These are phyloP conservation scores for Heliocidaris tuberculata DNA, from an alignment of 35 echinoderm and acorn worm species.

Conservation along the genomic window DNA sequence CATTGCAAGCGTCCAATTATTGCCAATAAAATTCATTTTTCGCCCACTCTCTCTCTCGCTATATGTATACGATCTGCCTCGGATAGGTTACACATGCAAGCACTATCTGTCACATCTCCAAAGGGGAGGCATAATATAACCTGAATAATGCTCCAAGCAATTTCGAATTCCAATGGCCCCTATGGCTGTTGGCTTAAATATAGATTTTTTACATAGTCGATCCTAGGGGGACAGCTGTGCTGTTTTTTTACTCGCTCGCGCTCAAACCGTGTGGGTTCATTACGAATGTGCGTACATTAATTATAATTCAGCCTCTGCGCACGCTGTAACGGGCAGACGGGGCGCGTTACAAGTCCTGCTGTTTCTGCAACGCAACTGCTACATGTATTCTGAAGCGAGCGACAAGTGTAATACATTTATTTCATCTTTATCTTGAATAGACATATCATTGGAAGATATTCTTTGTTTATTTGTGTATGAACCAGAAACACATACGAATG, in stretches of 20 bases:
- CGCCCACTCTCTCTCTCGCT: neutral
- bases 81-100: neutral
- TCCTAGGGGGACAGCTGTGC: neutral
- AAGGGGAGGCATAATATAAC: neutral
- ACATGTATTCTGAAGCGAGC: neutral
- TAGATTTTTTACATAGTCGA: neutral
- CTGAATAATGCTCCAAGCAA: neutral
- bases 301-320: neutral
- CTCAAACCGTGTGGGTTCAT: neutral
- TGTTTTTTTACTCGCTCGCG: neutral
- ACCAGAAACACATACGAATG: too few relatives aligned
- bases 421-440: neutral
- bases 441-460: neutral
- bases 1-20: neutral
- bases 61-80: neutral
- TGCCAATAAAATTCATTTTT: slow-evolving; percentile 6
- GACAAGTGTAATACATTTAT: neutral
- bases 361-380: neutral
- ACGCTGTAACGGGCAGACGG: neutral
- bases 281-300: slow-evolving; percentile 10
- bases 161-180: neutral
- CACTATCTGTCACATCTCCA: neutral
- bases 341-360: neutral
- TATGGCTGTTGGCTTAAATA: neutral
- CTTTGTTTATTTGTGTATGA: neutral